phyloP scores from a whole-genome alignment of 2,113 vertebrate genomes.

The Eulacestoma nigropectus region DNA sequence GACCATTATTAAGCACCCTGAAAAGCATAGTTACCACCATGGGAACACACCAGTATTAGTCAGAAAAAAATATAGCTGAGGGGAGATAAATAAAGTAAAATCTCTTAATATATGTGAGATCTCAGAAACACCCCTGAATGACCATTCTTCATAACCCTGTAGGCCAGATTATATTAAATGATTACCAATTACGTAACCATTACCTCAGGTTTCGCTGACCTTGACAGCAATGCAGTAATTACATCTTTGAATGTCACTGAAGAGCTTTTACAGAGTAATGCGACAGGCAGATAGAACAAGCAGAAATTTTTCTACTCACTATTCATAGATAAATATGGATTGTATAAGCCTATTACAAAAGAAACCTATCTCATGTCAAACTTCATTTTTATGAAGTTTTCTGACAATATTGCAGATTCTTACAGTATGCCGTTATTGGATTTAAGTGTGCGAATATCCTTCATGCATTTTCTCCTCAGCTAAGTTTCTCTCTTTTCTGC shows the following conservation, averaged over 20 bases:
- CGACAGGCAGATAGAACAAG: not conserved
- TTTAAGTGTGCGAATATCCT: not conserved
- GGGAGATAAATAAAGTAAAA: not conserved
- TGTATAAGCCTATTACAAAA: not conserved
- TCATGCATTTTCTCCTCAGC: not conserved
- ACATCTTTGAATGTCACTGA: not conserved
- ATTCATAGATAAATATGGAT: not conserved
- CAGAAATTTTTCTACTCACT: not conserved
- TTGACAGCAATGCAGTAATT: not conserved
- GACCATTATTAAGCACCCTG: not conserved
- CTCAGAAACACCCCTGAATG: not conserved
- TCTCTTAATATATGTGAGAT: not conserved
- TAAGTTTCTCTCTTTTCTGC: not conserved
- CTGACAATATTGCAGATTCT: not conserved
- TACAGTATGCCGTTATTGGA: not conserved
- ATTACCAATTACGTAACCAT: slow-evolving; percentile 13
- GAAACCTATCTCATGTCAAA: not conserved
- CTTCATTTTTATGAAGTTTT: not conserved
- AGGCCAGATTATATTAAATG: not conserved
- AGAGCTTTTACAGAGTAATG: not conserved
- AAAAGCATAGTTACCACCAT: not conserved
- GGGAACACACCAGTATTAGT: not conserved
- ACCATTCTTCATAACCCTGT: not conserved
- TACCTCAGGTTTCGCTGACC: slow-evolving; percentile 32
- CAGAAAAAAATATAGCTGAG: not conserved